Base-by-base conservation (phyloP, 2,113 vertebrate species). In the Eclectus roratus region DNA sequence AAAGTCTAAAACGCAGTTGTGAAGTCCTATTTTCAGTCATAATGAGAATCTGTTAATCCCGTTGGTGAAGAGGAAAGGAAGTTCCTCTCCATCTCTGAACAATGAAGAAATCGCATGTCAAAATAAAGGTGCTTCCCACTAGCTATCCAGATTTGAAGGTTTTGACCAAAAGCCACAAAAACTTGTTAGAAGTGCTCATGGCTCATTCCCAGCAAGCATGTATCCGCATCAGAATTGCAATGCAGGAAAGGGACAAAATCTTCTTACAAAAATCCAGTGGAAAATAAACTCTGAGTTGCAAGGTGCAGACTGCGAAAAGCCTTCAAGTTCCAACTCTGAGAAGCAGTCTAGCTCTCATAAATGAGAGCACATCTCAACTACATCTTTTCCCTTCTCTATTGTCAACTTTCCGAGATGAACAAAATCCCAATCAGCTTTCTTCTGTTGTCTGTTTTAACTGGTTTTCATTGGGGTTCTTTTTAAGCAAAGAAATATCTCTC, bases 121-220 rank as follows among this genome's bases (percentile, higher is more conserved):
- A 52, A 76, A 60, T 39, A 80, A 68, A 76, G 14, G 14, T 19
- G 2, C 17, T 49, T 77, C 33, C 24, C 28, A 7, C 6, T 69
- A 72, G 25, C 27, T 14, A 60, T 3, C 8, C 17, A 63, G 53
- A 81, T 52, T 44, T 44, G 4, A 73, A 77, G 41, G 28, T n/a
- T 88, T 86, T 64, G 37, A 39, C 35, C 39, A 85, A 89, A 91
- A 94, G 49, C 8, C 66, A 50, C 9, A 56, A 65, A 79, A 90
- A 24, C 7, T 17, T 47, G 4, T 27, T 61, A 1, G 7, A 85
- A 82, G 49, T 49, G 27, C 4, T 58, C 4, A 17, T 27, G 31
- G 13, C 14, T 77, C 21, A 13, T 53, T 88, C 74, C 11, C 35
- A 89, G 43, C 10, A 72, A 43, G 19, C 9, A 53, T 4, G 6